Conservation (phyloP, 2,113 vertebrate species). For the Leptobrachium leishanense region DNA sequence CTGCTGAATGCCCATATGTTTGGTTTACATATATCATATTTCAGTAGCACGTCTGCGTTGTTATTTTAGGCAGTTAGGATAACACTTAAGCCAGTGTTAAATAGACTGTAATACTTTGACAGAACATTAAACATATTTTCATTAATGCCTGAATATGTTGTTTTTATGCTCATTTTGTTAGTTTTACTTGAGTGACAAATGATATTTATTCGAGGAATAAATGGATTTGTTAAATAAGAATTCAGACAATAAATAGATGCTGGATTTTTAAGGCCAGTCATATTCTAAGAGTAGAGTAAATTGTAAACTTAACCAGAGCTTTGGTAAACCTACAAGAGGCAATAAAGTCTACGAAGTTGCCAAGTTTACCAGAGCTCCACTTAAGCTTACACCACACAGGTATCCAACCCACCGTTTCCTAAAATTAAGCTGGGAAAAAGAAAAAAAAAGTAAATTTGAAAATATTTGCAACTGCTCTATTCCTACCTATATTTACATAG, state of each 20-base stretch:
- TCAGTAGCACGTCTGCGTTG: constrained; percentile 53
- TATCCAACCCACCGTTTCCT: too few relatives aligned
- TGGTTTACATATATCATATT: constrained; percentile 52
- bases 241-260: constrained; percentile 10
- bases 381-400: too few relatives aligned
- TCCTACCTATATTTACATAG: neutral
- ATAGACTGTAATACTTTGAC: constrained; percentile 55
- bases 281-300: too few relatives aligned
- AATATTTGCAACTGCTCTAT: neutral
- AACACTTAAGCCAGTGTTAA: constrained; percentile 55
- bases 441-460: too few relatives aligned
- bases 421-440: too few relatives aligned
- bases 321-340: too few relatives aligned
- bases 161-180: constrained; percentile 42
- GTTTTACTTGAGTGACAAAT: constrained; percentile 37
- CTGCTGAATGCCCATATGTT: constrained; percentile 53
- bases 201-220: constrained; percentile 1
- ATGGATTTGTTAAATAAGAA: constrained; percentile 1
- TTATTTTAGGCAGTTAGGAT: constrained; percentile 57
- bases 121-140: constrained; percentile 51
- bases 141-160: constrained; percentile 49
- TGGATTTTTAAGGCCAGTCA: neutral
- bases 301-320: too few relatives aligned
- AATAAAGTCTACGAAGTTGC: too few relatives aligned
- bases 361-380: too few relatives aligned